Evolutionary conservation across 2,888 invertebrate species (phyloP), one percentile per base, ranked within the genome.

Genomic region (Crossocerus cetratus): DNA sequence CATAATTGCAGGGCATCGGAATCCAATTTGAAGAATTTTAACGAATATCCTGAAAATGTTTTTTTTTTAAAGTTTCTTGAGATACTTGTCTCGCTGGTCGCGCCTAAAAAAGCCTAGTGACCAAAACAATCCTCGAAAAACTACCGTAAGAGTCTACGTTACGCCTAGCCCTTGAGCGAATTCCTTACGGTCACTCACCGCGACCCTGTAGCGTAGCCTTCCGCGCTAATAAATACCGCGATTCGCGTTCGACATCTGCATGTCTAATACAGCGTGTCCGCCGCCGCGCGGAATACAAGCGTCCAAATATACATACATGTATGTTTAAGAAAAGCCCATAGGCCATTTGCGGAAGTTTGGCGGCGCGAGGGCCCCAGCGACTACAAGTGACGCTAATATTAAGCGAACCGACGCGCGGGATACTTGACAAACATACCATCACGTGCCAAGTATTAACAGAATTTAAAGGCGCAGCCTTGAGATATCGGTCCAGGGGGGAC

Each of bases 191-290:
- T 49, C 49, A 49, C 11, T 43, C 5, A 43, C 13, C 43, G n/a
- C n/a, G 21, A 22, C 44, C 64, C 44, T 56, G 44, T 56, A 32
- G 20, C 18, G 13, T 32, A 5, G 13, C 44, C 59, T 69, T 65
- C 62, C 62, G 56, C 20, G 32, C 32, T 32, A 32, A 53, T 68
- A 45, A 65, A 54, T 65, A 16, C 56, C n/a, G 54, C 62, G 67
- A 71, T 63, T n/a, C 44, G 63, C 69, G 60, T 67, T 66, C 64
- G 32, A 23, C 1, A 49, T 67, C 62, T 55, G 56, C 54, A n/a
- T 54, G 16, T 22, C 42, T 14, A 13, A 18, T 18, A 23, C 32
- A 20, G n/a, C n/a, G n/a, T n/a, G n/a, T 3, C 13, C 54, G 13
- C 55, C 55, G 55, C 20, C 20, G 55, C 18, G 14, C 22, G 13